A percentile compares a stretch with the other conserved stretches of the same genome.
Evolutionary conservation across 2,113 vertebrate genomes (phyloP).

Genomic region (Hippocampus comes): DNA sequence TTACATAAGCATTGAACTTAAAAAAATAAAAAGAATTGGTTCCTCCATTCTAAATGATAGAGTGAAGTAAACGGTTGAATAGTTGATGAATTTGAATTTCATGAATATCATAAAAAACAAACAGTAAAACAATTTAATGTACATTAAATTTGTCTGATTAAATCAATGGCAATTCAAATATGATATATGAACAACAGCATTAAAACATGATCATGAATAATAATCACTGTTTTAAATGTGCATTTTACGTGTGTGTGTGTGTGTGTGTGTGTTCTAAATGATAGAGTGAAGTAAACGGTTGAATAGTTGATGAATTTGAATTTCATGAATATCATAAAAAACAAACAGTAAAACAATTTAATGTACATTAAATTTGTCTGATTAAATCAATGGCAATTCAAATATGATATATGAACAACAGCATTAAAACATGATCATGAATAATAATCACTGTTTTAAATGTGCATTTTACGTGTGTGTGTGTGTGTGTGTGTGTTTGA

Average conservation of each 20-base stretch:
- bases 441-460: not conserved
- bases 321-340: no score
- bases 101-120: no score
- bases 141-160: not conserved
- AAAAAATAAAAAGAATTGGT: no score
- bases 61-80: no score
- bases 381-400: not conserved
- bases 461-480: not conserved
- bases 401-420: not conserved
- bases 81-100: no score
- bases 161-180: not conserved
- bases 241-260: conserved; percentile 11
- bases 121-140: no score
- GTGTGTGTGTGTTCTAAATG: no score
- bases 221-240: not conserved
- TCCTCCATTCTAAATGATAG: no score
- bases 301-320: no score
- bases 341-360: no score
- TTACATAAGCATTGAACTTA: no score
- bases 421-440: not conserved
- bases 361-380: not conserved
- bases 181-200: not conserved
- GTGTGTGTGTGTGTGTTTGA: not conserved
- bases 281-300: no score
- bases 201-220: not conserved